Conservation (phyloP, 2,888 invertebrate species). For the Tenthredo livida region DNA sequence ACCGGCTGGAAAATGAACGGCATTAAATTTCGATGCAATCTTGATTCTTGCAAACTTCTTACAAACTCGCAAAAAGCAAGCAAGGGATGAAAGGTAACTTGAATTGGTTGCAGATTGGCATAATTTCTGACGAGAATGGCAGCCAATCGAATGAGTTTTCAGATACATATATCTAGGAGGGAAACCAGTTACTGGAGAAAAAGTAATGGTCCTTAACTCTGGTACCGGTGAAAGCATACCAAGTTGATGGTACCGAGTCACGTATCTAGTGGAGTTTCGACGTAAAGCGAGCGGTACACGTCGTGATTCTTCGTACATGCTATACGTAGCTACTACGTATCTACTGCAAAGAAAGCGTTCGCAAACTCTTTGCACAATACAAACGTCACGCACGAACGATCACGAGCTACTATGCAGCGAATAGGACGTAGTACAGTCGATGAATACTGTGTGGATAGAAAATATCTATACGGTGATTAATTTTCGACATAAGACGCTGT, state of each 20-base stretch:
- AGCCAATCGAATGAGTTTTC: constrained; percentile 13
- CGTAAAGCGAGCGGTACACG: constrained; percentile 20
- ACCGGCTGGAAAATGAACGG: neutral
- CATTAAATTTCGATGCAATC: neutral
- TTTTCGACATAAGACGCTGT: neutral
- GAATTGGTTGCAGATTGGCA: neutral
- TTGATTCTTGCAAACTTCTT: too few species aligned
- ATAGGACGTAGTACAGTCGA: neutral
- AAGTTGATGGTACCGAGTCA: constrained; percentile 38
- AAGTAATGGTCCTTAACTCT: constrained; percentile 24
- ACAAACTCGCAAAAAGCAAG: neutral
- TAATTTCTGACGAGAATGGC: neutral
- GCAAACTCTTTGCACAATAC: constrained; percentile 32
- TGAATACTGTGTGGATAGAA: neutral
- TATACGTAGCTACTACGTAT: neutral
- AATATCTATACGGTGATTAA: neutral
- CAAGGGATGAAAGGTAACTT: neutral
- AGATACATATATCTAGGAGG: neutral
- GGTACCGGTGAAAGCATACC: constrained; percentile 41
- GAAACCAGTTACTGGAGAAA: neutral
- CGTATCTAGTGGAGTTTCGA: constrained; percentile 38
- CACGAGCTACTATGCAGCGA: neutral
- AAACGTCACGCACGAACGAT: constrained; percentile 43
- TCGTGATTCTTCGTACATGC: constrained; percentile 29
- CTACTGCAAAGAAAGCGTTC: constrained; percentile 21